Conservation (phyloP, 1,140 invertebrate genomes). For the Nephila pilipes region DNA sequence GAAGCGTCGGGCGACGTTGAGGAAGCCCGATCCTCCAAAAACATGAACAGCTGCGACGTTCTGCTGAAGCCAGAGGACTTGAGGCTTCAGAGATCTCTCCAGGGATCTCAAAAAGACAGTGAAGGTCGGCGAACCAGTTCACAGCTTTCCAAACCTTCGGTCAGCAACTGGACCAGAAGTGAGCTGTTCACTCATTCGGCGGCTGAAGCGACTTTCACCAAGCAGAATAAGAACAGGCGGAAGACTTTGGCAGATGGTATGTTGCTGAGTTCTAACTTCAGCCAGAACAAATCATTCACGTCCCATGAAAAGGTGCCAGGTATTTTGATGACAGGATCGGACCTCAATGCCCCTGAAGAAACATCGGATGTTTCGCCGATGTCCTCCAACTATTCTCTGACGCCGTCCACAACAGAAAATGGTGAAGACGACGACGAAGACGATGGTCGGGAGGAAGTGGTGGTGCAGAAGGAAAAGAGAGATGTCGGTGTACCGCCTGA, state of each 20-base stretch:
- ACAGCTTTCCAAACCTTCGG: constrained; percentile 61
- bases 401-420: constrained; percentile 69
- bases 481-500: no score
- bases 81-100: not conserved
- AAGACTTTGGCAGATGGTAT: constrained; percentile 51
- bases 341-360: not conserved
- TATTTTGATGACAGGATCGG: constrained; percentile 36
- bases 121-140: constrained; percentile 38
- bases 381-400: constrained; percentile 71
- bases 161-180: constrained; percentile 69
- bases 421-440: not conserved
- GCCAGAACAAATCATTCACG: constrained; percentile 1
- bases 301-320: constrained; percentile 42
- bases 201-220: not conserved
- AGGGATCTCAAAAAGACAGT: not conserved
- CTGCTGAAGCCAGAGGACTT: constrained; percentile 37
- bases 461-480: constrained; percentile 56
- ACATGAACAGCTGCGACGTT: constrained; percentile 30
- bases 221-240: constrained; percentile 26
- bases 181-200: constrained; percentile 28
- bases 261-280: constrained; percentile 34
- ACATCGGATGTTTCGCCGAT: constrained; percentile 62
- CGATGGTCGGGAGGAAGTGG: not conserved
- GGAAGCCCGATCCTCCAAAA: not conserved
- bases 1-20: constrained; percentile 22